These are phyloP conservation scores for Herpetotheres cachinnans DNA, from an alignment of 2,113 vertebrate genomes.

Conservation along the genomic window DNA sequence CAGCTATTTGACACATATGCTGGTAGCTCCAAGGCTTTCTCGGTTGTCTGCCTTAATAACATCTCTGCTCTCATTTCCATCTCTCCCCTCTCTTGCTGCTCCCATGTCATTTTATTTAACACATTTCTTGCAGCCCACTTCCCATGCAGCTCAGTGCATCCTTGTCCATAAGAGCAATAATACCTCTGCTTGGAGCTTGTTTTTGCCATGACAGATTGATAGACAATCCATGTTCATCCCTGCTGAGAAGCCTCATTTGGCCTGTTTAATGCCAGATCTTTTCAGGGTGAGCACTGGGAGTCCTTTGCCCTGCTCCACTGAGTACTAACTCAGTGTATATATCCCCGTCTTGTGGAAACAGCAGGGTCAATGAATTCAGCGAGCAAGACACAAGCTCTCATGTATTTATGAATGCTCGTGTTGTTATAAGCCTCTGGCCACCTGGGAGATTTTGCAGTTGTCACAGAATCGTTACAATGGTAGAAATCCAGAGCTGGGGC, in stretches of 20 bases:
- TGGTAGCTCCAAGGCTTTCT: slow-evolving; percentile 19
- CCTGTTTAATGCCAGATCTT: slow-evolving; percentile 8
- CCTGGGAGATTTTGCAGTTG: background rate
- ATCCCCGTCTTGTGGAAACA: fast-evolving
- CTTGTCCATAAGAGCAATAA: background rate
- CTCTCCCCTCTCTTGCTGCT: background rate
- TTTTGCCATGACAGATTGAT: slow-evolving; percentile 31
- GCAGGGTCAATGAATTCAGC: background rate
- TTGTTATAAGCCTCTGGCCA: background rate
- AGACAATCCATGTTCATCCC: background rate
- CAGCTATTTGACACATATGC: slow-evolving; percentile 18
- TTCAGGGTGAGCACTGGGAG: background rate
- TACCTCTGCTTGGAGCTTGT: background rate
- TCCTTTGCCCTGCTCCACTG: background rate
- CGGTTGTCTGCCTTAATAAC: slow-evolving; percentile 16
- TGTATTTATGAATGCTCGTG: background rate
- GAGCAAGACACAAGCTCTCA: background rate
- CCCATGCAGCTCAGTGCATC: background rate
- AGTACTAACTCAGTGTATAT: background rate
- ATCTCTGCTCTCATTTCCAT: slow-evolving; percentile 30
- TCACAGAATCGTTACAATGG: background rate
- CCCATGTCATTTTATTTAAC: background rate
- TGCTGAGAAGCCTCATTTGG: slow-evolving; percentile 13
- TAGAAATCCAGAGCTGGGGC: background rate
- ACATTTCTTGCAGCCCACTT: background rate